Evolutionary conservation across 1,140 invertebrate genomes (phyloP).

Genomic region (Odontomachus brunneus): DNA sequence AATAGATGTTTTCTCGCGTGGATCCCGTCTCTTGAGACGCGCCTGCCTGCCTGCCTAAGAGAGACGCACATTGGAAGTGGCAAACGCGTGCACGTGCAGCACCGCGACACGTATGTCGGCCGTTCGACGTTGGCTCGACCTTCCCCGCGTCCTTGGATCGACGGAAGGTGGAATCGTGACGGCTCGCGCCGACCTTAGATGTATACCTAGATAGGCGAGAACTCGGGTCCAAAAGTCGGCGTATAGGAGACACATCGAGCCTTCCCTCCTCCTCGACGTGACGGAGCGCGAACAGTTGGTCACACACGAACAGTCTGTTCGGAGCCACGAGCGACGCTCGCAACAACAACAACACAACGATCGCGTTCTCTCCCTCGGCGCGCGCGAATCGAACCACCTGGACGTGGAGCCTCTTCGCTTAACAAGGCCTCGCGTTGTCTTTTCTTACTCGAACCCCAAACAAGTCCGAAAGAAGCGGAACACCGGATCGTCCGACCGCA

Average conservation of each 20-base stretch:
- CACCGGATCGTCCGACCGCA: constrained; percentile 16
- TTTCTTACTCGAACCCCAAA: constrained; percentile 61
- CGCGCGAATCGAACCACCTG: constrained; percentile 14
- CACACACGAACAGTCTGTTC: background rate
- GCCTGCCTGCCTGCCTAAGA: background rate
- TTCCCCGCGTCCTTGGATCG: constrained; percentile 52
- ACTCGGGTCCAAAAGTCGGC: constrained; percentile 66
- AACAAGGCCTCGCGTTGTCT: background rate
- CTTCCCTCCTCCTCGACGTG: background rate
- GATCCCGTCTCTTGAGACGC: constrained; percentile 48
- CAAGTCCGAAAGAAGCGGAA: constrained; percentile 4
- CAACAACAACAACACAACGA: constrained; percentile 60
- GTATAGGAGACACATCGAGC: constrained; percentile 40
- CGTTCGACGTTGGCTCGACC: constrained; percentile 39
- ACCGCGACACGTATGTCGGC: constrained; percentile 43
- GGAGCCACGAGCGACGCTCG: background rate
- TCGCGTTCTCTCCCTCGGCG: no score
- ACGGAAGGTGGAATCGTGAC: constrained; percentile 42
- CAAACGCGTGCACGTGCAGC: constrained; percentile 18
- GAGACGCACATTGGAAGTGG: constrained; percentile 1
- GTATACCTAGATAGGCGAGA: constrained; percentile 58
- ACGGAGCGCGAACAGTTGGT: background rate
- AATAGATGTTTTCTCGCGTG: constrained; percentile 69
- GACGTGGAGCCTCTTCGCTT: constrained; percentile 22
- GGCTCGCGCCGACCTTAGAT: constrained; percentile 10